Percentiles rank a stretch among this genome's conserved stretches.
Conservation (phyloP, 2,888 invertebrate genomes). For the Barypeithes pellucidus region DNA sequence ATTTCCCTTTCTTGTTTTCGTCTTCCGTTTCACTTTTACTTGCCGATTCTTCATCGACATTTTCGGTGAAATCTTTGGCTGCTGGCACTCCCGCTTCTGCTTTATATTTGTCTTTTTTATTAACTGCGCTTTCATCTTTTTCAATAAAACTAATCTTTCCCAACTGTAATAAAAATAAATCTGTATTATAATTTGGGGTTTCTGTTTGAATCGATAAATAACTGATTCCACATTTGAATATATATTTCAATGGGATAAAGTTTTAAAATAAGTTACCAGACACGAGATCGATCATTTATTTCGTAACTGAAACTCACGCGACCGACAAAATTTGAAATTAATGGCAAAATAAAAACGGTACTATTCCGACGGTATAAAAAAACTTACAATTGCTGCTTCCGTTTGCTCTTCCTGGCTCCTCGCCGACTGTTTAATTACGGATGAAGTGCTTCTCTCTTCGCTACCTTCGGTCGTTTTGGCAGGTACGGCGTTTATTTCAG, state of each 20-base stretch:
- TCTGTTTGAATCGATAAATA: too few relatives aligned
- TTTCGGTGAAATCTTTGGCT: slow-evolving; percentile 24
- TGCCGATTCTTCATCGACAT: neutral
- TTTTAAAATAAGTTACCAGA: too few relatives aligned
- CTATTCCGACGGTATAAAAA: neutral
- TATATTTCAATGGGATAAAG: too few relatives aligned
- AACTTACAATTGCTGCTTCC: slow-evolving; percentile 58
- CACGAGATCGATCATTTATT: too few relatives aligned
- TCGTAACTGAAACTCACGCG: too few relatives aligned
- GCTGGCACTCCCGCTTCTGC: slow-evolving; percentile 57
- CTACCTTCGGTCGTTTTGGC: slow-evolving; percentile 34
- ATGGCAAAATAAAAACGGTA: too few relatives aligned
- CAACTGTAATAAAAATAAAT: slow-evolving; percentile 59
- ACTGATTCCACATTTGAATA: neutral
- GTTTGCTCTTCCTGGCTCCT: slow-evolving; percentile 56
- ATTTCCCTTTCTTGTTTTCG: slow-evolving; percentile 4
- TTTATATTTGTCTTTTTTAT: slow-evolving; percentile 64
- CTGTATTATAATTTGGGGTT: too few relatives aligned
- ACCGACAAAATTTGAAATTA: too few relatives aligned
- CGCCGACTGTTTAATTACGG: slow-evolving; percentile 15
- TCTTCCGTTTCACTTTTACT: neutral
- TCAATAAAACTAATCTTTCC: slow-evolving; percentile 66
- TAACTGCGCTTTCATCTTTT: slow-evolving; percentile 64
- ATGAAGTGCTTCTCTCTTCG: slow-evolving; percentile 33
- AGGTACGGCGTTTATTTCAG: slow-evolving; percentile 32